Base-by-base conservation (phyloP, 2,797 vertebrate genomes). In the Cyprinodon diabolis region DNA sequence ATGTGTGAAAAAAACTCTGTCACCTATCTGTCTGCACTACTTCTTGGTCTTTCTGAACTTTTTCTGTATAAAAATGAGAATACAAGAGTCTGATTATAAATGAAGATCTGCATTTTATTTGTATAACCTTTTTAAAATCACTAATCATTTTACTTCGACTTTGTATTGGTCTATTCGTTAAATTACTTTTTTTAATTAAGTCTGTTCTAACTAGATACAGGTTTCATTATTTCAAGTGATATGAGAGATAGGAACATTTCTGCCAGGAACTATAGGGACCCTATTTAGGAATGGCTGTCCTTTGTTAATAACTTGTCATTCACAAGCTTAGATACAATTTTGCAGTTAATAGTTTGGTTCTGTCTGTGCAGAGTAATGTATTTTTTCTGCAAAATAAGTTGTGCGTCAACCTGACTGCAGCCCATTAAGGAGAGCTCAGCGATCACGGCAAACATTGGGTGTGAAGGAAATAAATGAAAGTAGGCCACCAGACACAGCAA, bases 391-490 rank as follows among this genome's bases (percentile, higher is more conserved):
- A 48, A 79, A 78, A 68, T 62, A 75, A 84, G 72, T 52, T 12
- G 54, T 48, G 80, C 75, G 80, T 84, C 72, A 80, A 75, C 51
- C 60, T 3, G 35, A 43, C 67, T 66, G 66, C 56, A 78, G 66
- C 71, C 72, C 8, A 47, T 71, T 84, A 77, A 81, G 62, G 9
- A 1, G 66, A 75, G 75, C 81, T 74, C 74, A 56, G 71, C 1
- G 3, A 75, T 48, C 65, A 74, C 75, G 48, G n/a, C n/a, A 6
- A 82, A 66, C 77, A 76, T 84, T 80, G 43, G 71, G 82, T 68
- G 80, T 48, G 69, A 69, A 67, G 76, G 72, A 77, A 87, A 84
- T 85, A 74, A 86, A 87, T 87, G 80, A 81, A 92, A 91, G 84
- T 91, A 92, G 89, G 86, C 80, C 88, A 91, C 49, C 54, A 71